These are phyloP conservation scores for Falcunculus frontatus DNA, from an alignment of 2,113 vertebrate genomes.

Conservation along the genomic window DNA sequence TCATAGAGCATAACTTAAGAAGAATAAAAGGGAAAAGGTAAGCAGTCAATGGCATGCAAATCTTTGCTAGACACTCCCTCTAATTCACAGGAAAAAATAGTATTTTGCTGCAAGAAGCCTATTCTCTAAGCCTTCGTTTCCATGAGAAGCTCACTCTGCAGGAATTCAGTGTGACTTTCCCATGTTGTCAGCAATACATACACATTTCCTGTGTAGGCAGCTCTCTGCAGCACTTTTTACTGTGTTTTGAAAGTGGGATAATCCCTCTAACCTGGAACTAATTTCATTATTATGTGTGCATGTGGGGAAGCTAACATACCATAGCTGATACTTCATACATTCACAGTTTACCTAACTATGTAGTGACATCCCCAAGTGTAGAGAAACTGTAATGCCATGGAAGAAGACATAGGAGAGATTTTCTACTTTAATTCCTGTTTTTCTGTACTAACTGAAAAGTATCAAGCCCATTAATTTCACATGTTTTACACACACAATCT, in stretches of 20 bases:
- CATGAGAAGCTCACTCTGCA: not conserved
- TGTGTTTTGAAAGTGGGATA: not conserved
- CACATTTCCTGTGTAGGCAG: not conserved
- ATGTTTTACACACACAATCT: not conserved
- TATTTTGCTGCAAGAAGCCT: not conserved
- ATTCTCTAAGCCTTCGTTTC: not conserved
- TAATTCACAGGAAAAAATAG: not conserved
- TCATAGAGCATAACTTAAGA: not conserved
- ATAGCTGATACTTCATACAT: not conserved
- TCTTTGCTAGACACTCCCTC: not conserved
- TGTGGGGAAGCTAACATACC: not conserved
- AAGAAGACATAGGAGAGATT: not conserved
- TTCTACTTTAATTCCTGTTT: not conserved
- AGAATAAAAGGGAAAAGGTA: not conserved
- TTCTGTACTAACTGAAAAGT: not conserved
- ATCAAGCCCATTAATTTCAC: not conserved
- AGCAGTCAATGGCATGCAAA: not conserved
- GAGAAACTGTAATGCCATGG: not conserved
- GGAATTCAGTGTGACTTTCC: not conserved
- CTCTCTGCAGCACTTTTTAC: not conserved
- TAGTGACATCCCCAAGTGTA: not conserved
- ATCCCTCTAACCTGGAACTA: not conserved
- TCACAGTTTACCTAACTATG: not conserved
- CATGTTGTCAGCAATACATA: not conserved
- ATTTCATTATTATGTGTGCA: not conserved